Evolutionary conservation across 2,888 invertebrate species (phyloP).

Genomic region (Cylloceria caligata): DNA sequence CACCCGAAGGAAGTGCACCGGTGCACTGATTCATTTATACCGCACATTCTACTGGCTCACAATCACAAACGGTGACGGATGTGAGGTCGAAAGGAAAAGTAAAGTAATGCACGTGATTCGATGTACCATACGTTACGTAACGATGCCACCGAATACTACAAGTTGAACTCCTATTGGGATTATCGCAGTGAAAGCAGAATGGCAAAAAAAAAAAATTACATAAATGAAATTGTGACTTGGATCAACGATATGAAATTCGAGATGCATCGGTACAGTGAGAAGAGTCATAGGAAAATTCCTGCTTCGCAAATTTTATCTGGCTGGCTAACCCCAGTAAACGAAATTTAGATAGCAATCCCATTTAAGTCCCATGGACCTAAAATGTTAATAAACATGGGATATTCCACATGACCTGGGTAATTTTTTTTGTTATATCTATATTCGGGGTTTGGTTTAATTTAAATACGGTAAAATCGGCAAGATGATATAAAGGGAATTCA

Average conservation of each 20-base stretch:
- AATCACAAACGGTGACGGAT: conserved; percentile 46
- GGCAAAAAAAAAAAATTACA: background rate
- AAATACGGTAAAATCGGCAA: too few relatives aligned
- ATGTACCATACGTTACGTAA: conserved; percentile 27
- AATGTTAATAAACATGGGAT: too few relatives aligned
- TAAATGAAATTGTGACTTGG: background rate
- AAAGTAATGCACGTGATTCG: conserved; percentile 21
- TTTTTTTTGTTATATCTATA: too few relatives aligned
- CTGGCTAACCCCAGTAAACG: too few relatives aligned
- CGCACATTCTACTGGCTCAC: conserved; percentile 11
- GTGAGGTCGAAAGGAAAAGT: conserved; percentile 41
- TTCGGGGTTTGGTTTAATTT: too few relatives aligned
- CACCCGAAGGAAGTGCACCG: conserved; percentile 55
- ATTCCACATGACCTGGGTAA: too few relatives aligned
- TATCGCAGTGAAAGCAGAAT: conserved; percentile 25
- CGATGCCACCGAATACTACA: conserved; percentile 30
- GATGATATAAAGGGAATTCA: too few relatives aligned
- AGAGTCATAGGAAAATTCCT: background rate
- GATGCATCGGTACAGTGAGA: background rate
- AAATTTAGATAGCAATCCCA: too few relatives aligned
- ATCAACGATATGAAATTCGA: background rate
- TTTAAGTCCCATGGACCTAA: too few relatives aligned
- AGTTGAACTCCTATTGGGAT: background rate
- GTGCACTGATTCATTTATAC: conserved; percentile 32
- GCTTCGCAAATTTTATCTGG: background rate